Evolutionary conservation across 2,888 invertebrate genomes (phyloP).

Genomic region (Epinotia demarniana): DNA sequence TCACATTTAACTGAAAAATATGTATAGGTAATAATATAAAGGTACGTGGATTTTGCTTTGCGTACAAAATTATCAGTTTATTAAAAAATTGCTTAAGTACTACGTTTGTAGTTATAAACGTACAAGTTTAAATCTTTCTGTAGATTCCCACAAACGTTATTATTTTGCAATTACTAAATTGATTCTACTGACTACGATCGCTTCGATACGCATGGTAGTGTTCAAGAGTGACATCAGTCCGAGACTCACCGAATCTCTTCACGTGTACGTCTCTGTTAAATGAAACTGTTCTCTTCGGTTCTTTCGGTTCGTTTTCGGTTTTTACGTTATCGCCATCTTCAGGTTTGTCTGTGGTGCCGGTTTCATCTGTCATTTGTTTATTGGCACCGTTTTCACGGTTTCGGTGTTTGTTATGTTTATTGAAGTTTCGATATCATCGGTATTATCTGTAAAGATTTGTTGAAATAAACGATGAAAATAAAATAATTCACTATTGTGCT

Average conservation of each 20-base stretch:
- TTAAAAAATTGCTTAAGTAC: no score
- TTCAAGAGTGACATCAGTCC: slow-evolving; percentile 50
- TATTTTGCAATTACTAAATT: background rate
- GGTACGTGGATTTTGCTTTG: no score
- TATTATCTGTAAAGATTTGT: slow-evolving; percentile 71
- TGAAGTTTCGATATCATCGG: slow-evolving; percentile 73
- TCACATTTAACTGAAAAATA: no score
- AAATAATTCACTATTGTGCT: background rate
- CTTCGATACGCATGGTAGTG: background rate
- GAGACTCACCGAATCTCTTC: slow-evolving; percentile 92
- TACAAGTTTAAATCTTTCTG: no score
- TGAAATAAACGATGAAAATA: background rate
- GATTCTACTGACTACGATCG: background rate
- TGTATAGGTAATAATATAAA: no score
- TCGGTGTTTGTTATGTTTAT: slow-evolving; percentile 56
- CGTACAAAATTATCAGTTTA: no score
- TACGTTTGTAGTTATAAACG: no score
- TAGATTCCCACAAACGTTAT: no score
- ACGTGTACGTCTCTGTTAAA: slow-evolving; percentile 96
- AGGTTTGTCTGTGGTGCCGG: slow-evolving; percentile 70
- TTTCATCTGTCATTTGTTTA: slow-evolving; percentile 79
- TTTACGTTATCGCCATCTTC: slow-evolving; percentile 74
- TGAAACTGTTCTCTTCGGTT: slow-evolving; percentile 89
- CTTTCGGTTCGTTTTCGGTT: slow-evolving; percentile 67
- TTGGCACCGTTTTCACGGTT: slow-evolving; percentile 63